phyloP scores from a whole-genome alignment of 2,888 invertebrate species.

The Agrotis ipsilon region DNA sequence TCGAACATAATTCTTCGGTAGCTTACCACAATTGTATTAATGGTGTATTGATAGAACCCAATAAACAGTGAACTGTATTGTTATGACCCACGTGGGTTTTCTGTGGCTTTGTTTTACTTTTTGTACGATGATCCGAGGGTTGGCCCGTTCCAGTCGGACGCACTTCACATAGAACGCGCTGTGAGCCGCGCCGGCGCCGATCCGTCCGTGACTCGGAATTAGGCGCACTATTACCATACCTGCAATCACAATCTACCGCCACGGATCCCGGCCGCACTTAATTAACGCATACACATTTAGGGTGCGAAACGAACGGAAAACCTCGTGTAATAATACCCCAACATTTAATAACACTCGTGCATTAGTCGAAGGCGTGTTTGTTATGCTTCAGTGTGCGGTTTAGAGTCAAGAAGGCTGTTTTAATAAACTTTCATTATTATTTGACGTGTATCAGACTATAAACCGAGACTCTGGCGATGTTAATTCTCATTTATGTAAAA shows the following conservation, averaged over 20 bases:
- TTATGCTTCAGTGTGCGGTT: conserved; percentile 60
- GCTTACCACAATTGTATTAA: conserved; percentile 34
- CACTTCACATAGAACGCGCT: conserved; percentile 61
- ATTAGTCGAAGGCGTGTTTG: conserved; percentile 63
- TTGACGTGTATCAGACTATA: conserved; percentile 67
- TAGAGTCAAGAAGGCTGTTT: conserved; percentile 61
- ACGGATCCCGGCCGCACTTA: conserved; percentile 70
- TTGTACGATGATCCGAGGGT: conserved; percentile 64
- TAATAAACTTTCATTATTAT: conserved; percentile 73
- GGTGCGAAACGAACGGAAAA: conserved; percentile 81
- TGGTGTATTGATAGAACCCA: conserved; percentile 30
- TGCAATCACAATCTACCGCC: conserved; percentile 80
- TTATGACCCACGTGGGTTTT: conserved; percentile 56
- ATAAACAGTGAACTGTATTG: conserved; percentile 49
- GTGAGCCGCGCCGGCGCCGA: conserved; percentile 75
- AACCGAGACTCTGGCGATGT: conserved; percentile 62
- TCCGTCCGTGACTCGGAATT: conserved; percentile 79
- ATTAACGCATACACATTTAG: conserved; percentile 83
- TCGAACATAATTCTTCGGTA: conserved; percentile 35
- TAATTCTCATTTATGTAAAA: conserved; percentile 71
- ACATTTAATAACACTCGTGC: conserved; percentile 65
- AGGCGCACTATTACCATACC: conserved; percentile 61
- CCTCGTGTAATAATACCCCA: conserved; percentile 72
- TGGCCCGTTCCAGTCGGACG: conserved; percentile 74
- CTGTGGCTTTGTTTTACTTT: conserved; percentile 53